Evolutionary conservation across 2,888 invertebrate genomes (phyloP).

Genomic region (Drosophila leonis): DNA sequence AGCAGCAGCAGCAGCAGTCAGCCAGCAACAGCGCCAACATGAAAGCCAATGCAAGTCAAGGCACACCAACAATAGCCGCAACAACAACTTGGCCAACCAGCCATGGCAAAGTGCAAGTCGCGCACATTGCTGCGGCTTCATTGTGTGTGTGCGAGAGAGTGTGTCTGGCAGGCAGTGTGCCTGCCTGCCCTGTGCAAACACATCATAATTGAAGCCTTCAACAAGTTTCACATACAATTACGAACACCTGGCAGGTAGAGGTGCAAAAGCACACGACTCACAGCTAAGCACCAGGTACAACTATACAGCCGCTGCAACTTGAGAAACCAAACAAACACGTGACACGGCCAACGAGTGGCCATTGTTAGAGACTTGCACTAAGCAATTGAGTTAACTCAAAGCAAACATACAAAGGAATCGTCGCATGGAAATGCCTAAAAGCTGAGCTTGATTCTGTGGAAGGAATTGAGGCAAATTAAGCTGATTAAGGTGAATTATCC

Average conservation of each 20-base stretch:
- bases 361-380: neutral
- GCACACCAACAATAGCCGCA: constrained; percentile 27
- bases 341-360: constrained; percentile 23
- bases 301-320: neutral
- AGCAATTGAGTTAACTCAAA: constrained; percentile 20
- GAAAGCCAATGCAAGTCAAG: constrained; percentile 54
- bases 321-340: constrained; percentile 1
- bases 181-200: constrained; percentile 62
- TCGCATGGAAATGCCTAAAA: neutral
- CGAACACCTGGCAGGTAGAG: constrained; percentile 52
- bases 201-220: constrained; percentile 81
- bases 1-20: constrained; percentile 44
- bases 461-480: neutral
- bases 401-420: neutral
- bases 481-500: neutral
- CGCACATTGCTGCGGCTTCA: constrained; percentile 55
- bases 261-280: constrained; percentile 32
- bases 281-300: neutral
- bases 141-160: constrained; percentile 10
- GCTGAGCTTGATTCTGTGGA: too few species aligned
- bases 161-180: constrained; percentile 14
- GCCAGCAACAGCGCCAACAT: constrained; percentile 27
- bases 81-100: constrained; percentile 36
- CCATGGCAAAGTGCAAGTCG: constrained; percentile 61
- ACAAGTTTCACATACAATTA: constrained; percentile 78